phyloP scores from a whole-genome alignment of 1,140 invertebrate genomes.

The Bicyclus anynana region DNA sequence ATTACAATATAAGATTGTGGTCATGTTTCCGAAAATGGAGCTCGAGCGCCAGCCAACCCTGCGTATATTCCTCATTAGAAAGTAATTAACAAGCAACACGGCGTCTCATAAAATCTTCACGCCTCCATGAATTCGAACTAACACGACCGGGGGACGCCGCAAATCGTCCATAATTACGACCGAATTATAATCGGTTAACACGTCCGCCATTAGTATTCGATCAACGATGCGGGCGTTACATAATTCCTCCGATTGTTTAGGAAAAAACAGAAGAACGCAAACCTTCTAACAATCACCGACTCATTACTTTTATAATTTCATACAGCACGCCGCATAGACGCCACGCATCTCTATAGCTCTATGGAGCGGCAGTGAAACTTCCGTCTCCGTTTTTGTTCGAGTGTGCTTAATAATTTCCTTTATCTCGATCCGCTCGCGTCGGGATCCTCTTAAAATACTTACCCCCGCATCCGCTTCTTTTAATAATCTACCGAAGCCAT shows the following conservation, averaged over 20 bases:
- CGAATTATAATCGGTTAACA: slow-evolving; percentile 50
- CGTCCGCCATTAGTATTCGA: slow-evolving; percentile 47
- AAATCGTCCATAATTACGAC: slow-evolving; percentile 47
- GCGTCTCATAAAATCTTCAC: slow-evolving; percentile 37
- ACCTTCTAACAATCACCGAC: slow-evolving; percentile 53
- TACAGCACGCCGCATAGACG: slow-evolving; percentile 52
- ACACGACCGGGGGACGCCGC: slow-evolving; percentile 32
- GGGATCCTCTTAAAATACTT: slow-evolving; percentile 75
- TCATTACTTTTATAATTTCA: slow-evolving; percentile 52
- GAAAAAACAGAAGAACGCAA: slow-evolving; percentile 41
- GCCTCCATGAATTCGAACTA: slow-evolving; percentile 27
- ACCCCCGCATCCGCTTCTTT: slow-evolving; percentile 76
- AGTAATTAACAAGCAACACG: slow-evolving; percentile 54
- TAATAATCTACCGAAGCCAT: slow-evolving; percentile 72
- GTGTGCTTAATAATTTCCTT: slow-evolving; percentile 75
- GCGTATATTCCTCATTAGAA: slow-evolving; percentile 45
- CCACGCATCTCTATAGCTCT: slow-evolving; percentile 39
- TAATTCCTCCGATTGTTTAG: slow-evolving; percentile 42
- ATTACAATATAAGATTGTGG: neutral
- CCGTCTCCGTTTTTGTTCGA: slow-evolving; percentile 64
- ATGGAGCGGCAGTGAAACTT: slow-evolving; percentile 45
- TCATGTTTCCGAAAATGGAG: neutral
- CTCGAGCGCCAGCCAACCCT: neutral
- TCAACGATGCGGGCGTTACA: slow-evolving; percentile 40
- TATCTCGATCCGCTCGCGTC: slow-evolving; percentile 69